Base-by-base conservation (phyloP, 2,113 vertebrate genomes). In the Lepisosteus osseus region DNA sequence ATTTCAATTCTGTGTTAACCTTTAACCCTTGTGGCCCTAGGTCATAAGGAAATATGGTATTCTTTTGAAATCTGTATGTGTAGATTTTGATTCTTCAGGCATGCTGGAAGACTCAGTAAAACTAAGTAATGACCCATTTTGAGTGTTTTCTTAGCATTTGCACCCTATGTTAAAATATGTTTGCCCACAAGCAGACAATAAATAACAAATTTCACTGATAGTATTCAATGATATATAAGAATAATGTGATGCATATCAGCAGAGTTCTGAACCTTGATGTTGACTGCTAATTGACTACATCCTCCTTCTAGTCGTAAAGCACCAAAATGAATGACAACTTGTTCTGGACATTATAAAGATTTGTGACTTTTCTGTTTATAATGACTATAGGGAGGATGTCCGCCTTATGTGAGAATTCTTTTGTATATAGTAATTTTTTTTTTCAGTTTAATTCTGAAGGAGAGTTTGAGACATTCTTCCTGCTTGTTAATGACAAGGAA, bases 1-100 rank as follows among this genome's bases (percentile, higher is more conserved):
- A 75, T 12, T 67, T 83, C 69, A 77, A 79, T 73, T 81, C 67
- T 76, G 12, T 77, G 57, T 51, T 79, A 76, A 83, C 74, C 79
- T 84, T 79, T 85, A 64, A 29, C 59, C 71, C 76, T 74, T 59
- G 57, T 61, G 72, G 55, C 76, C 70, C 14, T 54, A 13, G 64
- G 65, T 69, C 75, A 72, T 57, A 68, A 44, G 73, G 45, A 74
- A 76, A 74, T 69, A 72, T 65, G 65, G 56, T 42, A 17, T 13
- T 67, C 56, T 44, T 67, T 13, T 45, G 29, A 59, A 54, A 64
- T 45, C 72, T 69, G 59, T 41, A 56, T 44, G 12, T 44, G 17
- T 7, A 47, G 62, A 59, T 75, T 71, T 42, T 11, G 55, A 8
- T 44, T 57, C 15, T 66, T 3, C 43, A 51, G 69, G 65, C 55